Conservation (phyloP, 2,113 vertebrate species). For the Crotophaga sulcirostris region DNA sequence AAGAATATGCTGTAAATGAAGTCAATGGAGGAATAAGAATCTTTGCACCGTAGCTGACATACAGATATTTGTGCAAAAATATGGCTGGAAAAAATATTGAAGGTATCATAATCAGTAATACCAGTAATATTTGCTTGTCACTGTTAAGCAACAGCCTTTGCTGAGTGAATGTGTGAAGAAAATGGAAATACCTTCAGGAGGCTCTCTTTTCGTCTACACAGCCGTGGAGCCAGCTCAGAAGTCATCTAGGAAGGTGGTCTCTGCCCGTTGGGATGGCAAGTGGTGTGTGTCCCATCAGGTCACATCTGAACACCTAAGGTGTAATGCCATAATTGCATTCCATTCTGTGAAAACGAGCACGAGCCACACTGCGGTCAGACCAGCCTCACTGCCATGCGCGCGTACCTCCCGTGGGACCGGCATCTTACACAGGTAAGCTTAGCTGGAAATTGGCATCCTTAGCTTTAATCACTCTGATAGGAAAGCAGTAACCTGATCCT, state of each 20-base stretch:
- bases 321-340: neutral
- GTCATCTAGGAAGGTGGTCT: neutral
- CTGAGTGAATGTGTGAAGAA: neutral
- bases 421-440: neutral
- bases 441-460: neutral
- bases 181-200: neutral
- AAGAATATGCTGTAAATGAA: neutral
- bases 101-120: neutral
- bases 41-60: neutral
- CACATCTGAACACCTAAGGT: neutral
- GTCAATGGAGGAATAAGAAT: neutral
- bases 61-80: neutral
- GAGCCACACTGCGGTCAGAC: neutral
- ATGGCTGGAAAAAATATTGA: neutral
- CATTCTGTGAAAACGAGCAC: neutral
- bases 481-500: neutral
- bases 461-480: neutral
- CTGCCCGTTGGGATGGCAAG: neutral
- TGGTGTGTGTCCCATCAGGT: rapidly evolving
- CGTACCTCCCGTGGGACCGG: neutral
- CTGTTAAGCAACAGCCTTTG: neutral
- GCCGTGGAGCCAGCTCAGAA: neutral
- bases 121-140: neutral
- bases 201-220: neutral
- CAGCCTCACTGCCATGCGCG: neutral